Conservation (phyloP, 2,797 vertebrate species). For the Pagetopsis macropterus region DNA sequence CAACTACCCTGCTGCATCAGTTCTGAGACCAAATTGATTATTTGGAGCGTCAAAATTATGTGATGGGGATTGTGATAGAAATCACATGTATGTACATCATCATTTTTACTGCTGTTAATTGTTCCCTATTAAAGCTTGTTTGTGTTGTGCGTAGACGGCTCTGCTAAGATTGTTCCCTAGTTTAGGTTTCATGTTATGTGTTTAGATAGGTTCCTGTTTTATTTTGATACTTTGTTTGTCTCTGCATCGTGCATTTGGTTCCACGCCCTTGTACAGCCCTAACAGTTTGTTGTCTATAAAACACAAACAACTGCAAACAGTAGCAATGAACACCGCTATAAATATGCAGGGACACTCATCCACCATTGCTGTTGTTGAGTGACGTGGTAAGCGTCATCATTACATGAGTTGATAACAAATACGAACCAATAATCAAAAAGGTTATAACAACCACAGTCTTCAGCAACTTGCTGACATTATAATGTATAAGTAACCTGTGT, state of each 20-base stretch:
- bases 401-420: not conserved
- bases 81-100: not conserved
- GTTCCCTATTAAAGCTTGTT: not conserved
- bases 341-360: not conserved
- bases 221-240: too few relatives aligned
- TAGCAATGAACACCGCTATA: not conserved
- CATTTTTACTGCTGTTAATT: conserved; percentile 8
- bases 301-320: not conserved
- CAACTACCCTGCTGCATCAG: not conserved
- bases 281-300: not conserved
- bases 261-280: too few relatives aligned
- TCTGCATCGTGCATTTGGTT: too few relatives aligned
- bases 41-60: not conserved
- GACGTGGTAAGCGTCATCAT: not conserved
- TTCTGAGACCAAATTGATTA: not conserved
- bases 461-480: not conserved
- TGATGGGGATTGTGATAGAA: not conserved
- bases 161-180: too few relatives aligned
- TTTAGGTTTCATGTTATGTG: too few relatives aligned
- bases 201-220: too few relatives aligned
- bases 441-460: not conserved
- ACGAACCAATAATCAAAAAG: not conserved
- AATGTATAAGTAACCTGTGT: not conserved
- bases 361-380: not conserved
- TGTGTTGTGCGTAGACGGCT: not conserved